Base-by-base conservation (phyloP, 2,797 vertebrate genomes). In the Acipenser oxyrinchus region DNA sequence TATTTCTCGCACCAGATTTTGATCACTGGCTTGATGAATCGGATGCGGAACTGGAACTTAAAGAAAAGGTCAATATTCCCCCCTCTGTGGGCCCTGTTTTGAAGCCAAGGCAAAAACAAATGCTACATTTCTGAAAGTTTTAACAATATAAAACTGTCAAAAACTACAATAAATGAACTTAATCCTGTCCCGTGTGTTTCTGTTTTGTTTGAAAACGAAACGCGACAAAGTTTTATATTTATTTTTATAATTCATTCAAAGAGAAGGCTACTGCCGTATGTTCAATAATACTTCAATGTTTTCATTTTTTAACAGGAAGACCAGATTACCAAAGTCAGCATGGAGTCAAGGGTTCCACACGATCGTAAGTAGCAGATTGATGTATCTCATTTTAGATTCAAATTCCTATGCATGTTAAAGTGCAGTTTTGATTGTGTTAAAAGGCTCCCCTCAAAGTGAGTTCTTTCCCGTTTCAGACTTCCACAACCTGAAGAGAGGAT, bases 1-100 rank as follows among this genome's bases (percentile, higher is more conserved):
- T 93, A 57, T 99, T 97, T 78, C 77, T 99, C 48, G 82, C 82
- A 0, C 94, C 95, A 0, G 97, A 99, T 77, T 99, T 97, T 23
- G 96, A 99, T 76, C 94, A 95, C 77, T 99, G 96, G 96, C 70
- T 97, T 74, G 96, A 98, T 0, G 96, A 98, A 74, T 99, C 97
- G 0, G 96, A 98, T 59, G 96, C 96, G 0, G 96, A 99, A 78
- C 93, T 93, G 93, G 96, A 99, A 77, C 91, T 95, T 61, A 85
- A 79, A 71, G 91, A 92, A 76, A 95, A 96, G 90, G 97, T 96
- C 72, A 74, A 77, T 76, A 37, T 37, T 4, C 23, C 2, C 23
- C 23, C 23, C 1, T 37, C 23, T 37, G 1, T 37, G 23, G 23
- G 23, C 23, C 23, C 23, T 37, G 23, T 37, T 37, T 37, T 37